Percentiles rank a stretch among this genome's conserved stretches.
Conservation (phyloP, 2,797 vertebrate species). For the Siniperca obscura region DNA sequence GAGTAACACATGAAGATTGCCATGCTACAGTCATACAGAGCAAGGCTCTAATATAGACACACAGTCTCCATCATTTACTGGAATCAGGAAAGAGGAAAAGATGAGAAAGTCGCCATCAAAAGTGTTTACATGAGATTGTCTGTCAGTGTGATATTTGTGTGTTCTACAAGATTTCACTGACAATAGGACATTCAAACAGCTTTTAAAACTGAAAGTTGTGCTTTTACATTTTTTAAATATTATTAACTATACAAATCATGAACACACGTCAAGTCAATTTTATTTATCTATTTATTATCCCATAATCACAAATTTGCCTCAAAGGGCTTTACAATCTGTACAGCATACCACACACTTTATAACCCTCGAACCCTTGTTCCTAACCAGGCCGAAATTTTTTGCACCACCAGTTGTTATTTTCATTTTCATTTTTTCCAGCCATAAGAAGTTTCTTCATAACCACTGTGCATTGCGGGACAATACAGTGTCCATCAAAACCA, state of each 20-base stretch:
- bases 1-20: conserved; percentile 37
- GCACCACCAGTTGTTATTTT: no score
- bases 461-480: neutral
- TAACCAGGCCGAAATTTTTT: no score
- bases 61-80: conserved; percentile 41
- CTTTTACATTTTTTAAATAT: neutral
- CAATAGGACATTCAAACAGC: neutral
- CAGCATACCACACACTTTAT: neutral
- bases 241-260: neutral
- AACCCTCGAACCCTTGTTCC: no score
- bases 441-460: neutral
- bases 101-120: conserved; percentile 26
- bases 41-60: conserved; percentile 2
- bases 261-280: neutral
- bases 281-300: neutral
- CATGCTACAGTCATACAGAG: conserved; percentile 36
- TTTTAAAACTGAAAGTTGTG: neutral
- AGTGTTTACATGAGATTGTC: neutral
- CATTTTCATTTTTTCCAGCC: neutral
- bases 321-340: neutral
- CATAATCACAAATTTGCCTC: neutral
- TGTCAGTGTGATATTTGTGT: neutral
- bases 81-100: conserved; percentile 22
- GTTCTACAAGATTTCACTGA: neutral
- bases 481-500: neutral